A percentile compares a stretch with the other conserved stretches of the same genome.
Evolutionary conservation across 2,888 invertebrate genomes (phyloP).

Genomic region (Melieria crassipennis): DNA sequence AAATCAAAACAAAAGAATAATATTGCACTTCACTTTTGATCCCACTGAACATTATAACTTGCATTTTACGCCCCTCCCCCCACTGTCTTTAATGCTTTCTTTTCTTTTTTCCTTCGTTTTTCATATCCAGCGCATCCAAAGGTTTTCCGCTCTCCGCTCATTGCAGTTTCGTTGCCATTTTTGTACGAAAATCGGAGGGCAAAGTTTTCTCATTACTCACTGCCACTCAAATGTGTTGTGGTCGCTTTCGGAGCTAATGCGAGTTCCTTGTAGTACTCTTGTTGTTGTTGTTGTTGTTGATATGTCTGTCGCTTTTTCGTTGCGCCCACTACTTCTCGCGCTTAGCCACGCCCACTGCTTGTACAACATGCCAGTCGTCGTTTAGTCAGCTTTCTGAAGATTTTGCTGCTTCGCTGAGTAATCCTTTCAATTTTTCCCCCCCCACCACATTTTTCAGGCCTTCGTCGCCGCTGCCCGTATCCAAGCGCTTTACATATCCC

Average conservation of each 20-base stretch:
- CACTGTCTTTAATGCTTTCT: neutral
- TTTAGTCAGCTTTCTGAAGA: neutral
- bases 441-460: neutral
- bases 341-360: no score
- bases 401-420: neutral
- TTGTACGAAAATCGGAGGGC: neutral
- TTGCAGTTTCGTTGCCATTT: neutral
- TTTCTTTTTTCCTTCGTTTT: neutral
- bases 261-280: neutral
- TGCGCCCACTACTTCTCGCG: no score
- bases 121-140: neutral
- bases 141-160: neutral
- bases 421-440: neutral
- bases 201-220: slow-evolving; percentile 58
- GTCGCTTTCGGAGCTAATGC: slow-evolving; percentile 5
- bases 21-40: no score
- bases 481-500: neutral
- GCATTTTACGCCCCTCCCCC: no score
- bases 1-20: no score
- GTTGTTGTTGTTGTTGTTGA: slow-evolving; percentile 5
- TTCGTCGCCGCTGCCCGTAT: neutral
- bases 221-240: slow-evolving; percentile 42
- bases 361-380: neutral
- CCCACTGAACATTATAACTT: no score
- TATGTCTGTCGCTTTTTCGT: neutral